A percentile compares a stretch with the other conserved stretches of the same genome.
phyloP scores from a whole-genome alignment of 2,113 vertebrate species.

The Saguinus midas region DNA sequence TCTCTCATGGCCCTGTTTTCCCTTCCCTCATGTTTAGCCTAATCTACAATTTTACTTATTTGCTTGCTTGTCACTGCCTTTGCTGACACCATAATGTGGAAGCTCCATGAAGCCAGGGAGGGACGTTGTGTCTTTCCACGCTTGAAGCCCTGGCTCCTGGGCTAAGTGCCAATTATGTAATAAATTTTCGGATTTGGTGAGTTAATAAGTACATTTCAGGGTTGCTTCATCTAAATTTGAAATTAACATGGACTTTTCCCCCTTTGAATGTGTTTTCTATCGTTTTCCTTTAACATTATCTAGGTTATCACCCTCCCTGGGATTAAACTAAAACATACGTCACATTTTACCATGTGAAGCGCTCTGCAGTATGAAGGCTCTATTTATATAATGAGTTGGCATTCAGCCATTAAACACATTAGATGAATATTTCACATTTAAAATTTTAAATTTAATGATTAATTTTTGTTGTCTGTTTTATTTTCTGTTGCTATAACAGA shows the following conservation, averaged over 20 bases:
- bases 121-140: neutral
- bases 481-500: neutral
- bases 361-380: neutral
- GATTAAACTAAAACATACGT: neutral
- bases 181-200: neutral
- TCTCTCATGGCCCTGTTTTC: neutral
- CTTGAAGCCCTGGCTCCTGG: neutral
- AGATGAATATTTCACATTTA: conserved; percentile 18
- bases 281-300: neutral
- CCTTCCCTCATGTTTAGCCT: neutral
- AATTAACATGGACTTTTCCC: neutral
- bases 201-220: neutral
- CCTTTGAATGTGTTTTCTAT: neutral
- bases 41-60: neutral
- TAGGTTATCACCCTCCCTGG: neutral
- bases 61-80: neutral
- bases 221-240: neutral
- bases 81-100: neutral
- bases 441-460: neutral
- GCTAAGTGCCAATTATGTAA: neutral
- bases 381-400: neutral
- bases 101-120: neutral
- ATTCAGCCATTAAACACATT: conserved; percentile 7
- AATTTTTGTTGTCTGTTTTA: neutral
- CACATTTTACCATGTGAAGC: conserved; percentile 2